A percentile compares a stretch with the other conserved stretches of the same genome.
phyloP scores from a whole-genome alignment of 2,888 invertebrate genomes.

The Amaurobius ferox region DNA sequence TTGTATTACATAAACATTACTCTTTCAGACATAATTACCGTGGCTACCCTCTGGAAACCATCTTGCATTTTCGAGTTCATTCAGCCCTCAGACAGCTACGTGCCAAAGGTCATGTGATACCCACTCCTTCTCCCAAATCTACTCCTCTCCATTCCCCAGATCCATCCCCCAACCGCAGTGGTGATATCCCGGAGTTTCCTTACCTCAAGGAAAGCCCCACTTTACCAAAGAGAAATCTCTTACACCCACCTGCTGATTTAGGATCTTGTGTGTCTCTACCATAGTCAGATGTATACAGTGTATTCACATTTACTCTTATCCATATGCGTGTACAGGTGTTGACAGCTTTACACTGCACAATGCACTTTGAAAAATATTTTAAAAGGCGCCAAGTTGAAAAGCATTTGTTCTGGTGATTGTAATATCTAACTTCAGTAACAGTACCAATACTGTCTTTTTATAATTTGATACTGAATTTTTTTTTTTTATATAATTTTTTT shows the following conservation, averaged over 20 bases:
- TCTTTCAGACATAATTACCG: slow-evolving; percentile 88
- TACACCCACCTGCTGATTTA: slow-evolving; percentile 43
- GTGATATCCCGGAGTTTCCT: slow-evolving; percentile 52
- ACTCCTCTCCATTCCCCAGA: slow-evolving; percentile 61
- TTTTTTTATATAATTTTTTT: too few relatives aligned
- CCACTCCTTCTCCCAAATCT: slow-evolving; percentile 49
- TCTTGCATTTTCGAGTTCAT: slow-evolving; percentile 93
- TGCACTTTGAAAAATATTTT: too few relatives aligned
- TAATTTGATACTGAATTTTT: too few relatives aligned
- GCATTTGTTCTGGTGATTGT: too few relatives aligned
- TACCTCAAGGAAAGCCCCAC: slow-evolving; percentile 61
- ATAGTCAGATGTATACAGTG: not conserved
- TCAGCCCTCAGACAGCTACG: slow-evolving; percentile 79
- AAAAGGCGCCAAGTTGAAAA: too few relatives aligned
- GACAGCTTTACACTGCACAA: slow-evolving; percentile 11
- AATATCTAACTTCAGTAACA: too few relatives aligned
- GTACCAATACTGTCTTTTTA: too few relatives aligned
- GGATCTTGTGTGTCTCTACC: slow-evolving; percentile 58
- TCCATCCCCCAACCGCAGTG: slow-evolving; percentile 56
- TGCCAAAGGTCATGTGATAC: slow-evolving; percentile 56
- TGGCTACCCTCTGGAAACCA: slow-evolving; percentile 90
- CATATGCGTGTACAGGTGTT: not conserved
- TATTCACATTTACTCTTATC: not conserved
- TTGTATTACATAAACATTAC: too few relatives aligned
- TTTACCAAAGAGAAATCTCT: slow-evolving; percentile 25